phyloP scores from a whole-genome alignment of 2,888 invertebrate species.

The Yponomeuta sedellus region DNA sequence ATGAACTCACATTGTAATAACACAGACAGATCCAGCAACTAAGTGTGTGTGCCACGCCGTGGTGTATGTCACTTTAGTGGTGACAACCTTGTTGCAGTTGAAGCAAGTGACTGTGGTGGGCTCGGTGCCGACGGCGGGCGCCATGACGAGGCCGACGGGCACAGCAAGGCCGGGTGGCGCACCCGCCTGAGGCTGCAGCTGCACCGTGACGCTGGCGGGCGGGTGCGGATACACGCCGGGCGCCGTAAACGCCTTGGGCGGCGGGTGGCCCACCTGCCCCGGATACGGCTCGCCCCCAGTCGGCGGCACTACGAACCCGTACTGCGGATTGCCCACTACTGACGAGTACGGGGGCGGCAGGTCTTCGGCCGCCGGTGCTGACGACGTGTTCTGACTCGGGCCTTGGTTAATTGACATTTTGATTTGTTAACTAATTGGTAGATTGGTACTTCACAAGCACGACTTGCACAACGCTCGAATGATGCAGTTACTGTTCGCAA shows the following conservation, averaged over 20 bases:
- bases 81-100: slow-evolving; percentile 64
- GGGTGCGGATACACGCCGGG: slow-evolving; percentile 66
- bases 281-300: slow-evolving; percentile 30
- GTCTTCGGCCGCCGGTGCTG: slow-evolving; percentile 52
- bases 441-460: neutral
- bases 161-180: slow-evolving; percentile 37
- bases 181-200: slow-evolving; percentile 43
- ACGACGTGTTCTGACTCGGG: slow-evolving; percentile 18
- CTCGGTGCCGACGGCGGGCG: slow-evolving; percentile 60
- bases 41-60: slow-evolving; percentile 71
- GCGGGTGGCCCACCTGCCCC: slow-evolving; percentile 33
- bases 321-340: slow-evolving; percentile 61
- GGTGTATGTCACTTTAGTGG: slow-evolving; percentile 65
- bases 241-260: slow-evolving; percentile 50
- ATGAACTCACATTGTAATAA: slow-evolving; percentile 64
- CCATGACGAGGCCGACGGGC: slow-evolving; percentile 55
- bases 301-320: slow-evolving; percentile 48
- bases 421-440: neutral
- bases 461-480: no score
- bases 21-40: slow-evolving; percentile 65
- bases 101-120: slow-evolving; percentile 65
- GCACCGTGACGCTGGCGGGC: slow-evolving; percentile 42
- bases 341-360: slow-evolving; percentile 67
- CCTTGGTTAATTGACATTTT: slow-evolving; percentile 43
- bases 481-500: no score